Evolutionary conservation across 1,140 invertebrate species (phyloP), one percentile per base, ranked within the genome.

Genomic region (Trichomalopsis sarcophagae): DNA sequence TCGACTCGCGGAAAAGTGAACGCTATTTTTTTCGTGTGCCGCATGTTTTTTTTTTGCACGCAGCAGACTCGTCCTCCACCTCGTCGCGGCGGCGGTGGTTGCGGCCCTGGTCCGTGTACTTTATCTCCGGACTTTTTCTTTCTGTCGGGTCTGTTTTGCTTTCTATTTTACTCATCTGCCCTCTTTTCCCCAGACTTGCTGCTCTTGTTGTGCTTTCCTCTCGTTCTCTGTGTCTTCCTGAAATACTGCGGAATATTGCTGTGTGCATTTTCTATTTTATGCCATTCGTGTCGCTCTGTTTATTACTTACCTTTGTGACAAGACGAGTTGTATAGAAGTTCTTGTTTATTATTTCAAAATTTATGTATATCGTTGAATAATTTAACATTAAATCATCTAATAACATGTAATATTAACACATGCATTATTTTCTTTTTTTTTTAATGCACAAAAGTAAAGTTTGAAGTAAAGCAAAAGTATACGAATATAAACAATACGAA

Each of bases 151-250:
- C 23, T 84, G 36, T 74, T 79, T 74, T 79, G n/a, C 76, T 55
- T 79, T 83, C 50, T 36, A 30, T 55, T 74, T 75, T 27, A n/a
- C n/a, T 17, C 44, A 13, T 76, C 73, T 47, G 66, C 73, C 68
- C 10, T 62, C 62, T 76, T 83, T 73, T 69, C 27, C 73, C 76
- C 10, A 79, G 36, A 30, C 68, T 71, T 33, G 3, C 68, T 14
- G 74, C 33, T 76, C 76, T 23, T 73, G 55, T 75, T 50, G 75
- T 87, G 84, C 82, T 87, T 87, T 86, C 47, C 73, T 73, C 84
- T 89, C 6, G 17, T 87, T 75, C 84, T 86, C 86, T 36, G 44
- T 76, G 17, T 44, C 40, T 76, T 2, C 21, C 74, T 55, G 13
- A 14, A 55, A 55, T 21, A 55, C 17, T 55, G 50, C 50, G 50